Conservation (phyloP, 2,888 invertebrate species). For the Drosophila conformis region DNA sequence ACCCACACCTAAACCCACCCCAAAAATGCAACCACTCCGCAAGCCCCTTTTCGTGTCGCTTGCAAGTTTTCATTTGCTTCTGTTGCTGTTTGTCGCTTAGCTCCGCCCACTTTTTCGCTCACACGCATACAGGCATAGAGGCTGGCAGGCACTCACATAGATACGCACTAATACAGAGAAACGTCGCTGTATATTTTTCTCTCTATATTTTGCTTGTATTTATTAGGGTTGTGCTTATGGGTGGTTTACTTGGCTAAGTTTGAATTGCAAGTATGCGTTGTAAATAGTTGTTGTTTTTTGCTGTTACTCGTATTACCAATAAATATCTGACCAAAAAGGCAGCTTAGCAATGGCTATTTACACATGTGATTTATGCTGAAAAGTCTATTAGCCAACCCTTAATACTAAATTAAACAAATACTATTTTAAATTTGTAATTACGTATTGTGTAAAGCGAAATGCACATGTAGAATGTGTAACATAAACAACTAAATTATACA, state of each 20-base stretch:
- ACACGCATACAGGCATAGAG: conserved; percentile 23
- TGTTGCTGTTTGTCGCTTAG: conserved; percentile 45
- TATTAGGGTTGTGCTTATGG: conserved; percentile 50
- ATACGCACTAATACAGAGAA: conserved; percentile 72
- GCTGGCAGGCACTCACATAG: conserved; percentile 66
- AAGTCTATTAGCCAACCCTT: conserved; percentile 11
- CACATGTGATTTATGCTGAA: conserved; percentile 27
- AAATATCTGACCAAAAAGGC: conserved; percentile 29
- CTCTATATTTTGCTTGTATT: not conserved
- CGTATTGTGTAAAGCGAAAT: not conserved
- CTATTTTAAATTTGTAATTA: not conserved
- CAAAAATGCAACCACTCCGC: conserved; percentile 42
- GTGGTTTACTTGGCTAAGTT: conserved; percentile 44
- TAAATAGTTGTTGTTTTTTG: conserved; percentile 17
- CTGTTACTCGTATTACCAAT: conserved; percentile 28
- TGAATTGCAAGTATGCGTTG: conserved; percentile 3
- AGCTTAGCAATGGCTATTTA: conserved; percentile 22
- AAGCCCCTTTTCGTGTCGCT: conserved; percentile 4
- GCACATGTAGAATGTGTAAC: not conserved
- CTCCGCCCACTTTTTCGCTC: conserved; percentile 76
- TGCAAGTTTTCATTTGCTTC: conserved; percentile 49
- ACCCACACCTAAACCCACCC: conserved; percentile 15
- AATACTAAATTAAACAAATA: not conserved
- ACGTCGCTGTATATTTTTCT: not conserved
- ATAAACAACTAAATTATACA: not conserved